Evolutionary conservation across 2,888 invertebrate species (phyloP).

Genomic region (Drosophila leonis): DNA sequence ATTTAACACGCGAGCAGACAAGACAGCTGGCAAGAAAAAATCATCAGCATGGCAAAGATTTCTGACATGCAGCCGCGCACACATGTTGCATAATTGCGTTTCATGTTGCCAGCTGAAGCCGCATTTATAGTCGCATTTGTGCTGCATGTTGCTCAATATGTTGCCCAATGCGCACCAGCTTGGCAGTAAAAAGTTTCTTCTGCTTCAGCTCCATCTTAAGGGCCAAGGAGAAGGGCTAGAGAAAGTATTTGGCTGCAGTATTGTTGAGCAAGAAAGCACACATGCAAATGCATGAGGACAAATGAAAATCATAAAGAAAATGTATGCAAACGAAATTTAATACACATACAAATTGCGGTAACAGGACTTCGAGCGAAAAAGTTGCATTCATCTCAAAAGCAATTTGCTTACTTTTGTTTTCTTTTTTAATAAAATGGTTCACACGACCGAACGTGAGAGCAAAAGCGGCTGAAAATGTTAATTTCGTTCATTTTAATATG

Average conservation of each 20-base stretch:
- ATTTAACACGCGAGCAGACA: constrained; percentile 14
- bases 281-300: constrained; percentile 37
- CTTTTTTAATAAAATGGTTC: not conserved
- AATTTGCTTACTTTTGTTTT: not conserved
- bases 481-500: not conserved
- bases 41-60: constrained; percentile 51
- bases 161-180: constrained; percentile 29
- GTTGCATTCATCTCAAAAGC: not conserved
- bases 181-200: constrained; percentile 28
- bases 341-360: constrained; percentile 12
- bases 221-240: not conserved
- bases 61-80: constrained; percentile 31
- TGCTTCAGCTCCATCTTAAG: not conserved
- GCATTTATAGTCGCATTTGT: constrained; percentile 56
- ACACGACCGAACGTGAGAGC: not conserved
- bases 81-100: constrained; percentile 78
- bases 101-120: constrained; percentile 63
- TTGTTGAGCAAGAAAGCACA: constrained; percentile 39
- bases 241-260: not conserved
- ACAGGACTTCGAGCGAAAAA: not conserved
- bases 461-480: not conserved
- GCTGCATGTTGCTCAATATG: constrained; percentile 72
- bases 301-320: constrained; percentile 33
- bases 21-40: constrained; percentile 43
- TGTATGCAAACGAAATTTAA: constrained; percentile 56